phyloP scores from a whole-genome alignment of 2,113 vertebrate species.

The Anas platyrhynchos region DNA sequence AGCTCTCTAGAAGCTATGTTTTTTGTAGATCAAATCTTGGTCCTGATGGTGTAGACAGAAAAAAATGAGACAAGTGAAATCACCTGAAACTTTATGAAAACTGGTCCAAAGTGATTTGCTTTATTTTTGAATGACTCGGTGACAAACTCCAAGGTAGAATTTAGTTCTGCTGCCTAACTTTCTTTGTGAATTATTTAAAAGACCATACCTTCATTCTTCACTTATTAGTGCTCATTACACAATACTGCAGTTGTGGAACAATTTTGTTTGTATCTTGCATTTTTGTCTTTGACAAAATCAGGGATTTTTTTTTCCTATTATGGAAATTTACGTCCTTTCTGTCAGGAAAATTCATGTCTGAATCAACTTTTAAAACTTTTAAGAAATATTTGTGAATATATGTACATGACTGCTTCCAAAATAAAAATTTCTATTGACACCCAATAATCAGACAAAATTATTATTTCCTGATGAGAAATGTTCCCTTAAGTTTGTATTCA shows the following conservation, averaged over 20 bases:
- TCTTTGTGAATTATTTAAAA: not conserved
- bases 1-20: not conserved
- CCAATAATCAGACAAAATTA: not conserved
- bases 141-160: not conserved
- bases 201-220: not conserved
- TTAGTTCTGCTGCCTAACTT: not conserved
- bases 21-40: not conserved
- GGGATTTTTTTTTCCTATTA: not conserved
- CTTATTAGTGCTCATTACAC: not conserved
- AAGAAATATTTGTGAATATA: not conserved
- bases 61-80: not conserved
- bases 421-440: not conserved
- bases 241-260: not conserved
- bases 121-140: not conserved
- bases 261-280: not conserved
- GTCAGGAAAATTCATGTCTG: not conserved
- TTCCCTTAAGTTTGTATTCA: conserved; percentile 1
- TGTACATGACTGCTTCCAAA: not conserved
- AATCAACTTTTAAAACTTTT: not conserved
- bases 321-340: conserved; percentile 15
- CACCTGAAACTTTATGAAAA: not conserved
- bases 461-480: conserved; percentile 32
- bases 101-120: not conserved
- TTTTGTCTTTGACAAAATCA: not conserved
- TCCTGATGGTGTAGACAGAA: not conserved